Conservation (phyloP, 1,140 invertebrate genomes). For the Aphelenchoides besseyi region DNA sequence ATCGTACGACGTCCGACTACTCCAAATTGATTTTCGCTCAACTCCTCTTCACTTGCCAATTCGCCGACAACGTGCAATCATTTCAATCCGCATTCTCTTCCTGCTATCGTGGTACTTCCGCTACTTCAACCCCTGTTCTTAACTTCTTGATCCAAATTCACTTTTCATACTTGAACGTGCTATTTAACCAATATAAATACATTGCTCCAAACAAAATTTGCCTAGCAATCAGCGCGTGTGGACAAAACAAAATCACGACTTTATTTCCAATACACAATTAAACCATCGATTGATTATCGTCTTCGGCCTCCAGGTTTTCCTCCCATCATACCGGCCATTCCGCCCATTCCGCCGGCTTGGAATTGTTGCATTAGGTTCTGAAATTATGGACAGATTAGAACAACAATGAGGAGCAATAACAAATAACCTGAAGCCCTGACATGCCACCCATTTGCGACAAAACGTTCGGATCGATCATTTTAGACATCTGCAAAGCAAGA, state of each 20-base stretch:
- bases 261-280: too few species aligned
- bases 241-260: too few species aligned
- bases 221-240: too few species aligned
- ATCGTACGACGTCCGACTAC: conserved; percentile 65
- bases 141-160: neutral
- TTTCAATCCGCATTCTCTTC: too few species aligned
- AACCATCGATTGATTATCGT: conserved; percentile 13
- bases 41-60: too few species aligned
- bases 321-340: conserved; percentile 35
- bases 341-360: conserved; percentile 34
- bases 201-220: too few species aligned
- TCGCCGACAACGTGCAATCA: too few species aligned
- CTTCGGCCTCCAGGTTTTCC: conserved; percentile 24
- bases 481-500: too few species aligned
- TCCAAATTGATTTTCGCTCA: neutral
- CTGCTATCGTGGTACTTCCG: too few species aligned
- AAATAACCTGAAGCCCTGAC: conserved; percentile 91
- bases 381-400: conserved; percentile 10
- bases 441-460: conserved; percentile 93
- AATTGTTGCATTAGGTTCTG: conserved; percentile 51
- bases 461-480: conserved; percentile 98
- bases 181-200: too few species aligned
- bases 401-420: conserved; percentile 75
- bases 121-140: neutral
- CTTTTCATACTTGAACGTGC: neutral